Conservation (phyloP, 2,888 invertebrate species). For the Macrostomum cliftonense region DNA sequence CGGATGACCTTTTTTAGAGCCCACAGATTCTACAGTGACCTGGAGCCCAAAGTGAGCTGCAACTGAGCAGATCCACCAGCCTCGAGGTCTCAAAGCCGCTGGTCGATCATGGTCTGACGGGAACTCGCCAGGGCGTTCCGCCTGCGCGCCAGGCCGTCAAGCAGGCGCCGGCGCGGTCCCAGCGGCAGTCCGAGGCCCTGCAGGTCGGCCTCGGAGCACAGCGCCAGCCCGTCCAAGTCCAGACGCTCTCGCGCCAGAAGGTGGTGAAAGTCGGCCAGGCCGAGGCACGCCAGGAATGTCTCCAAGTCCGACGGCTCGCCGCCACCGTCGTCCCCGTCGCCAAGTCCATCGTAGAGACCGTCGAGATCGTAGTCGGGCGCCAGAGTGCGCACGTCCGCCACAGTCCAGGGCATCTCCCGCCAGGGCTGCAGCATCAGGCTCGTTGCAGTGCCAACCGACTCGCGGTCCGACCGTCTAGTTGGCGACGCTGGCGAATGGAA, state of each 20-base stretch:
- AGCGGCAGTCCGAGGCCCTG: conserved; percentile 58
- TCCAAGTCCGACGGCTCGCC: conserved; percentile 42
- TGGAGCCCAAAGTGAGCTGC: no score
- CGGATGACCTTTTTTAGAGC: no score
- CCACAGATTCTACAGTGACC: no score
- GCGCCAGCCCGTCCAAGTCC: conserved; percentile 67
- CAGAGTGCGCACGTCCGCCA: conserved; percentile 42
- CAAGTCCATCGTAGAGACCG: conserved; percentile 44
- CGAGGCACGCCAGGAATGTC: conserved; percentile 68
- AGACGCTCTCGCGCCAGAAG: conserved; percentile 58
- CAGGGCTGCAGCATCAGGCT: not conserved
- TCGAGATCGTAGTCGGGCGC: conserved; percentile 20
- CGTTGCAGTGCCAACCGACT: conserved; percentile 52
- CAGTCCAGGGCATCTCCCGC: not conserved
- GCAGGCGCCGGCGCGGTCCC: conserved; percentile 68
- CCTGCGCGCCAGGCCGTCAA: conserved; percentile 64
- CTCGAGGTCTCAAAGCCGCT: no score
- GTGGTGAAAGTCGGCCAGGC: conserved; percentile 54
- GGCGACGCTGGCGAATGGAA: no score
- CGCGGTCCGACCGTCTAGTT: no score
- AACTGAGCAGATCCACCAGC: no score
- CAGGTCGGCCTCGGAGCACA: conserved; percentile 68
- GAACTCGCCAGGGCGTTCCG: conserved; percentile 48
- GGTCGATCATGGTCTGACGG: no score
- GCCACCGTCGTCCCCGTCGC: conserved; percentile 18